Percentiles rank a stretch among this genome's conserved stretches.
phyloP scores from a whole-genome alignment of 1,140 invertebrate genomes.

The Neuroterus valhalla region DNA sequence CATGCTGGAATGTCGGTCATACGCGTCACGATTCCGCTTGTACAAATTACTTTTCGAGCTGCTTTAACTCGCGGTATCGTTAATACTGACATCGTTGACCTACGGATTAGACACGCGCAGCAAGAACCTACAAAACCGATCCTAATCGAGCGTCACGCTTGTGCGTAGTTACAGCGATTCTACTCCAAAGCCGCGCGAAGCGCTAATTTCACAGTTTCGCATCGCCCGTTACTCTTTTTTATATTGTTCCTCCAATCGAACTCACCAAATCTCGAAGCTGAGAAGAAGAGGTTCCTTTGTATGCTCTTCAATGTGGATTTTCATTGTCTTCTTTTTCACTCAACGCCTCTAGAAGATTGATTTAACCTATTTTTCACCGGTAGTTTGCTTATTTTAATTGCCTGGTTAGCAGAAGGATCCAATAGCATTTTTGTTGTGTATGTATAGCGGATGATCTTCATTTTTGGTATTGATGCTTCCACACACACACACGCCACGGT shows the following conservation, averaged over 20 bases:
- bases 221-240: not conserved
- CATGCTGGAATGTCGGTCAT: conserved; percentile 35
- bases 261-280: conserved; percentile 29
- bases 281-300: conserved; percentile 41
- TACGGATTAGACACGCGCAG: conserved; percentile 44
- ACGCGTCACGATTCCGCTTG: conserved; percentile 22
- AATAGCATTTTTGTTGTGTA: no score
- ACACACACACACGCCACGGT: no score
- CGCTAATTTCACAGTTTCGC: conserved; percentile 49
- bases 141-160: conserved; percentile 52
- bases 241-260: not conserved
- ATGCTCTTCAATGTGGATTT: not conserved
- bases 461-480: no score
- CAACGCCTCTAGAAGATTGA: no score
- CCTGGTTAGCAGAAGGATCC: no score
- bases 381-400: no score
- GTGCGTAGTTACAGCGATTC: conserved; percentile 45
- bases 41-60: conserved; percentile 52
- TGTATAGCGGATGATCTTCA: no score
- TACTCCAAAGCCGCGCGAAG: conserved; percentile 45
- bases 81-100: conserved; percentile 50
- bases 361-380: no score
- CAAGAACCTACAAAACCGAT: conserved; percentile 43
- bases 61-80: conserved; percentile 50
- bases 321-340: not conserved